Evolutionary conservation across 2,797 vertebrate genomes (phyloP), one percentile per base, ranked within the genome.

Genomic region (Propithecus perrieri): DNA sequence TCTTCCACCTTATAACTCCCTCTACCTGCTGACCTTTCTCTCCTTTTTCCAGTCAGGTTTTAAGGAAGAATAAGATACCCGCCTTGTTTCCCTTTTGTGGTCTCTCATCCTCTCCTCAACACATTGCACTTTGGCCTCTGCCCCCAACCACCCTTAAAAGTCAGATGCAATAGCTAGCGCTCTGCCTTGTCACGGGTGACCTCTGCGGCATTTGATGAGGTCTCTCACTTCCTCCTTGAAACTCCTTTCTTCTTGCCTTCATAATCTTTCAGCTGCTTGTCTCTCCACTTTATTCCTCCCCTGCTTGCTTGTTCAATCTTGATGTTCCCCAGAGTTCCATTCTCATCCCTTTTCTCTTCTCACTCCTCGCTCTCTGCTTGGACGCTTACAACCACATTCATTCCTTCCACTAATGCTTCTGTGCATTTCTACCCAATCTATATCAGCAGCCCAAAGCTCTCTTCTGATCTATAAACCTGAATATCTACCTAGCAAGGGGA

Each of bases 141-240:
- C 26, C 57, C 33, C 69, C 61, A 55, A 2, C 35, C 38, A 22
- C 48, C 35, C 15, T 41, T 89, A 89, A n/a, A 46, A 35, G 12
- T 30, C 65, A 26, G 43, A 26, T 22, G 9, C 5, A 1, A 11
- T 2, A 5, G 1, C 28, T 2, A 17, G 1, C 13, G 11, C 24
- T 28, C 26, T 48, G 33, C 63, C 78, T 57, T 20, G 5, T 43
- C 13, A 18, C 69, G 7, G 30, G 41, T n/a, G 48, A 35, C 15
- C 55, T 26, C 18, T 28, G 43, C 14, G 43, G 81, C 20, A 8
- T 7, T 41, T 24, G 41, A 1, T 22, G 50, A 75, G 41, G 14
- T 6, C 41, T 20, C 13, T 53, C 22, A 20, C 41, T 18, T 59
- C 28, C 15, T 53, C 71, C 85, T 30, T 20, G 35, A 72, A 33